Evolutionary conservation across 1,140 invertebrate species (phyloP).

Genomic region (Ceratitis capitata): DNA sequence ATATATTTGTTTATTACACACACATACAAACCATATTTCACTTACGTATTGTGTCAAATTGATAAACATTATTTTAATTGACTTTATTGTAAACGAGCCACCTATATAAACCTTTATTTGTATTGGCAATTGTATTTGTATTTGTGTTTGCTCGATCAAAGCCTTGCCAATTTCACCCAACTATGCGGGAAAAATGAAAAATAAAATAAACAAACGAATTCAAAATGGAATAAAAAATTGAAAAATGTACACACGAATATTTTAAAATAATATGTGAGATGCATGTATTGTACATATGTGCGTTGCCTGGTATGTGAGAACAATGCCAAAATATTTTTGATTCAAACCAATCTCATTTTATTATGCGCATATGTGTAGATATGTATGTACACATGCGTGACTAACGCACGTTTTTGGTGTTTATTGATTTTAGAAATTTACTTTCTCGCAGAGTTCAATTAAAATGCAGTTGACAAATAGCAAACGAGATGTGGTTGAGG

Average conservation of each 20-base stretch:
- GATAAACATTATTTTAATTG: neutral
- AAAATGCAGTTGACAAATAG: neutral
- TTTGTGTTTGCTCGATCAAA: neutral
- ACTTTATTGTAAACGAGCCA: neutral
- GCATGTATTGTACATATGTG: neutral
- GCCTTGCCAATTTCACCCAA: neutral
- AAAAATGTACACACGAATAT: neutral
- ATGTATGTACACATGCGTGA: neutral
- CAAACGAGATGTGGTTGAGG: neutral
- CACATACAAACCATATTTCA: neutral
- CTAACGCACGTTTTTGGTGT: neutral
- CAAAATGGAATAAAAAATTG: neutral
- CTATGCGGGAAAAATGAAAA: neutral
- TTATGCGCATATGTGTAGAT: neutral
- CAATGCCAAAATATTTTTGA: neutral
- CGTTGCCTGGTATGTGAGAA: neutral
- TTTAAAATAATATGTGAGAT: neutral
- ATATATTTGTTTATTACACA: neutral
- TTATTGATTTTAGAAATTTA: neutral
- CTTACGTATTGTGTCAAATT: neutral
- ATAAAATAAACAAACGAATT: too few relatives aligned
- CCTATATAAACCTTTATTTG: too few relatives aligned
- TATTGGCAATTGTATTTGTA: slow-evolving; percentile 3
- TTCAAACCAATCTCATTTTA: neutral
- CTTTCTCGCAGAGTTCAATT: neutral